These are phyloP conservation scores for Rhorus exstirpatorius DNA, from an alignment of 2,888 invertebrate species.

Conservation along the genomic window DNA sequence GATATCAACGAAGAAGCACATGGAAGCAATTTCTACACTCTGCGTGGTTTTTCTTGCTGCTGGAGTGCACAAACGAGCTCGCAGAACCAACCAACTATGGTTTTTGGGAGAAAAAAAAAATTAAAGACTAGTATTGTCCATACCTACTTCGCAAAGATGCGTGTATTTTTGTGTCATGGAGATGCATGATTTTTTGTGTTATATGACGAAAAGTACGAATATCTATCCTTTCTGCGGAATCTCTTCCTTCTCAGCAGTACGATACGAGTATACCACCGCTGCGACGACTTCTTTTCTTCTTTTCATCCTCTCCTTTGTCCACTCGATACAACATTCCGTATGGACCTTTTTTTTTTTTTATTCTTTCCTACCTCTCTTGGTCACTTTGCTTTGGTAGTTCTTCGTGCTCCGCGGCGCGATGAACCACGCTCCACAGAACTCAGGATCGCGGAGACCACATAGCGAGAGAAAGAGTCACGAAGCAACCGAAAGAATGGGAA, in stretches of 20 bases:
- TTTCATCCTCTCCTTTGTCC: slow-evolving; percentile 22
- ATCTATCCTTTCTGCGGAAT: too few species aligned
- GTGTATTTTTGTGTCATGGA: not conserved
- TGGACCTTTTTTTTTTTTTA: slow-evolving; percentile 32
- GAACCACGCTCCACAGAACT: slow-evolving; percentile 33
- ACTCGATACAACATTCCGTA: slow-evolving; percentile 63
- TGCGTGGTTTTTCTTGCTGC: slow-evolving; percentile 17
- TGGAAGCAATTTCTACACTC: slow-evolving; percentile 10
- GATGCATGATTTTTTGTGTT: not conserved
- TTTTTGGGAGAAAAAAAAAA: not conserved
- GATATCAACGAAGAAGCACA: slow-evolving; percentile 8
- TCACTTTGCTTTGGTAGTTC: slow-evolving; percentile 46
- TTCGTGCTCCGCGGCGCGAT: slow-evolving; percentile 35
- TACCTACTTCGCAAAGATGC: not conserved
- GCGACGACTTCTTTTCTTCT: slow-evolving; percentile 23
- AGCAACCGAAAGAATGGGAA: slow-evolving; percentile 46
- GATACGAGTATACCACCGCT: too few species aligned
- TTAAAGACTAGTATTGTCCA: not conserved
- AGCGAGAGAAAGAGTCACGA: slow-evolving; percentile 56
- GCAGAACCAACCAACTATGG: not conserved
- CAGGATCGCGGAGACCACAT: slow-evolving; percentile 60
- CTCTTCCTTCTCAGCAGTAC: too few species aligned
- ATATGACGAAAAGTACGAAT: not conserved
- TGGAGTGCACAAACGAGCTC: slow-evolving; percentile 27
- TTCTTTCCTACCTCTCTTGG: slow-evolving; percentile 2